phyloP scores from a whole-genome alignment of 2,797 vertebrate genomes.

The Octomys mimax region DNA sequence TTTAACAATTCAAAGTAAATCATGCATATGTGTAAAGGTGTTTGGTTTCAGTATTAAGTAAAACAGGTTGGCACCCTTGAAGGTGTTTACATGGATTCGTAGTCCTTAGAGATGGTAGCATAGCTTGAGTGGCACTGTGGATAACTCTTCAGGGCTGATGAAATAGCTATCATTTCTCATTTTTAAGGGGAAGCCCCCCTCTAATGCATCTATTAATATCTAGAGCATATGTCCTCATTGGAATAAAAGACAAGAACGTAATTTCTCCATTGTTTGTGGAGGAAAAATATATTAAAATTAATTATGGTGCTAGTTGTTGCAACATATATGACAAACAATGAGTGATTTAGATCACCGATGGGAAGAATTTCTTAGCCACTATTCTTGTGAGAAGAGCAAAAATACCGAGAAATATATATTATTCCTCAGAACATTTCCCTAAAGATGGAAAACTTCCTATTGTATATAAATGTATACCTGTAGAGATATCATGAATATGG shows the following conservation, averaged over 20 bases:
- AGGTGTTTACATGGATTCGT: neutral
- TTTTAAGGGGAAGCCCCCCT: neutral
- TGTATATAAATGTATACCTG: neutral
- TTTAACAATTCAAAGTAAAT: neutral
- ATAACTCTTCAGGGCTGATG: neutral
- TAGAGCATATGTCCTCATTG: neutral
- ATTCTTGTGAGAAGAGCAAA: neutral
- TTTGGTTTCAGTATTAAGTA: neutral
- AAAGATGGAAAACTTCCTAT: neutral
- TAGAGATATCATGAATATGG: neutral
- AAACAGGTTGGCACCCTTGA: neutral
- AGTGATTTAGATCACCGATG: neutral
- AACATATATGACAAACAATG: neutral
- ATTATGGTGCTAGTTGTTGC: neutral
- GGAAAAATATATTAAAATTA: neutral
- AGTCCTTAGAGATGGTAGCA: neutral
- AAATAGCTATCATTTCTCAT: neutral
- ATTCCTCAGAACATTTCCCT: neutral
- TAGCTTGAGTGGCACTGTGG: neutral
- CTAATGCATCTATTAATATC: neutral
- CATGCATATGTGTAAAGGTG: neutral
- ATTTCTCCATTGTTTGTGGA: neutral
- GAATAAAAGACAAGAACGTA: neutral
- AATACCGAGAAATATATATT: neutral
- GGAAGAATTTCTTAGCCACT: neutral